phyloP scores from a whole-genome alignment of 2,113 vertebrate species.

The Rynchops niger region DNA sequence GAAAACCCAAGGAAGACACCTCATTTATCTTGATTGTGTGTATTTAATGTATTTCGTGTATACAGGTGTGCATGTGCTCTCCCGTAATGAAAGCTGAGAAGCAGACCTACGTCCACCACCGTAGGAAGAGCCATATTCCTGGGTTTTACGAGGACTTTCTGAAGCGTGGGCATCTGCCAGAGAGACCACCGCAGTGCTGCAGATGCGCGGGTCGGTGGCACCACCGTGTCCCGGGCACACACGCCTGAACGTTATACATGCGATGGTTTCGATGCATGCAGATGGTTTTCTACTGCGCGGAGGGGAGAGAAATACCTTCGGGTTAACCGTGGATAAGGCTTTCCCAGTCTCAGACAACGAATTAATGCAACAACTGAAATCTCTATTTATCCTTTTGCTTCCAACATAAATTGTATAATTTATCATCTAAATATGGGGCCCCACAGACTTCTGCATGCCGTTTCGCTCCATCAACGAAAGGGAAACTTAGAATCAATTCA shows the following conservation, averaged over 20 bases:
- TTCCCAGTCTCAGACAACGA: neutral
- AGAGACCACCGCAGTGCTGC: neutral
- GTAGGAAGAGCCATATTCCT: neutral
- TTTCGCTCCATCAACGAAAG: neutral
- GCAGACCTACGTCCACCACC: rapidly evolving
- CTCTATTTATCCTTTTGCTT: neutral
- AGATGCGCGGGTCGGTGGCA: neutral
- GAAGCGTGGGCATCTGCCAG: neutral
- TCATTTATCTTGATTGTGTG: constrained; percentile 1
- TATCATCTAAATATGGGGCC: neutral
- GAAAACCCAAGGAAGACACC: constrained; percentile 21
- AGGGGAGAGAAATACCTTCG: neutral
- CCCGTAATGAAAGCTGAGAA: neutral
- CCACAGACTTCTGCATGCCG: neutral
- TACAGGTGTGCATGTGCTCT: neutral
- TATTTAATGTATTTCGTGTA: neutral
- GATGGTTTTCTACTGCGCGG: neutral
- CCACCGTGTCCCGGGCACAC: no score
- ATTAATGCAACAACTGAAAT: neutral
- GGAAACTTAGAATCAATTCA: constrained; percentile 21
- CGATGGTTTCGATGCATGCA: neutral
- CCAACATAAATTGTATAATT: constrained; percentile 4
- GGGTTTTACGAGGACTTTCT: neutral
- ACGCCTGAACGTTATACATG: rapidly evolving
- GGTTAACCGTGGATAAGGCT: neutral